Evolutionary conservation across 2,888 invertebrate genomes (phyloP).

Genomic region (Bellardia pandia): DNA sequence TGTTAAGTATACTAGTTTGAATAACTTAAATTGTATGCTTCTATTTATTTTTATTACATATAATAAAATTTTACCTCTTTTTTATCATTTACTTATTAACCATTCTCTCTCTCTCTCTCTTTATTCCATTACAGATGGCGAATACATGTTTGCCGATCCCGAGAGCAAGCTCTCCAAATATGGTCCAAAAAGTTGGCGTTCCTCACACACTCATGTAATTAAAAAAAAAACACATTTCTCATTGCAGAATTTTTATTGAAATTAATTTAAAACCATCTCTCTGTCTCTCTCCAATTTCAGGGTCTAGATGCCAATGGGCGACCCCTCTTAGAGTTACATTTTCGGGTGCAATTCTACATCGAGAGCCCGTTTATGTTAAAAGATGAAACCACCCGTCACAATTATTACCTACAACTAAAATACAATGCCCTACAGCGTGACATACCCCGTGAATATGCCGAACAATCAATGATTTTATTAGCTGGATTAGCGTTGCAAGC

Average conservation of each 20-base stretch:
- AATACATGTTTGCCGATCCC: conserved; percentile 97
- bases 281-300: conserved; percentile 83
- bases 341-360: conserved; percentile 96
- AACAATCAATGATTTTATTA: conserved; percentile 90
- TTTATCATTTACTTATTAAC: neutral
- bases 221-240: neutral
- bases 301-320: conserved; percentile 95
- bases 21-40: too few relatives aligned
- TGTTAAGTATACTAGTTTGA: too few relatives aligned
- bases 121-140: conserved; percentile 93
- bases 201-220: conserved; percentile 95
- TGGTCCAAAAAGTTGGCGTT: conserved; percentile 98
- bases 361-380: conserved; percentile 95
- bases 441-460: conserved; percentile 85
- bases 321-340: conserved; percentile 94
- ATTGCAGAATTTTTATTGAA: neutral
- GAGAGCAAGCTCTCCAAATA: conserved; percentile 98
- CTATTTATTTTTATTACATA: too few relatives aligned
- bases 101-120: neutral
- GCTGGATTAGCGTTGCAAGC: conserved; percentile 96
- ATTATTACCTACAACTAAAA: conserved; percentile 97
- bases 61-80: neutral
- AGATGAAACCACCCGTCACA: conserved; percentile 95
- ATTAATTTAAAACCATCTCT: neutral
- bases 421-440: conserved; percentile 92